phyloP scores from a whole-genome alignment of 1,140 invertebrate species.

The Drosophila ambigua region DNA sequence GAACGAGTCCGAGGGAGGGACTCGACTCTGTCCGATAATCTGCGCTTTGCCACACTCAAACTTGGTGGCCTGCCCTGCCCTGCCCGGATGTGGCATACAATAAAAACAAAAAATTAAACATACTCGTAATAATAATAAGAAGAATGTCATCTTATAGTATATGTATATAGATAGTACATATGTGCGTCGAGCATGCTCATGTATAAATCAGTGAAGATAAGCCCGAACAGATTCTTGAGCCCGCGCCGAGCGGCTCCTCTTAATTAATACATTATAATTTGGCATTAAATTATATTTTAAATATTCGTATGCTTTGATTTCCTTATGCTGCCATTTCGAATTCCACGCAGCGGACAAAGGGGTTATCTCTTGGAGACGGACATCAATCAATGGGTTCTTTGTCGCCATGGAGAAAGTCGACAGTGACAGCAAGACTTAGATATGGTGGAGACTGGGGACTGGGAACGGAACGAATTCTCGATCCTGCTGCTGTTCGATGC shows the following conservation, averaged over 20 bases:
- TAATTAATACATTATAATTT: constrained; percentile 77
- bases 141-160: constrained; percentile 48
- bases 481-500: constrained; percentile 23
- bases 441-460: neutral
- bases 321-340: constrained; percentile 7
- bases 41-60: constrained; percentile 48
- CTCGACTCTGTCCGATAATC: constrained; percentile 48
- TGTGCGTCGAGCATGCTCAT: no score
- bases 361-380: constrained; percentile 67
- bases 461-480: constrained; percentile 7
- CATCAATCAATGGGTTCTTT: constrained; percentile 53
- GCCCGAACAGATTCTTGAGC: constrained; percentile 21
- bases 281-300: constrained; percentile 65
- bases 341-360: constrained; percentile 57
- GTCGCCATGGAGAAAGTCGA: constrained; percentile 42
- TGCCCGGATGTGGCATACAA: constrained; percentile 74
- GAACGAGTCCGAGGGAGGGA: constrained; percentile 1
- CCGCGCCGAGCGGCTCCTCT: constrained; percentile 23
- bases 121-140: constrained; percentile 21
- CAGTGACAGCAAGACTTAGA: neutral
- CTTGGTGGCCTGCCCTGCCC: constrained; percentile 50
- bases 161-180: constrained; percentile 3
- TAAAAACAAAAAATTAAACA: constrained; percentile 22
- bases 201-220: constrained; percentile 73
- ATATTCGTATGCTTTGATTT: constrained; percentile 7